A percentile compares a stretch with the other conserved stretches of the same genome.
Evolutionary conservation across 1,140 invertebrate species (phyloP).

Genomic region (Diploscapter pachys): DNA sequence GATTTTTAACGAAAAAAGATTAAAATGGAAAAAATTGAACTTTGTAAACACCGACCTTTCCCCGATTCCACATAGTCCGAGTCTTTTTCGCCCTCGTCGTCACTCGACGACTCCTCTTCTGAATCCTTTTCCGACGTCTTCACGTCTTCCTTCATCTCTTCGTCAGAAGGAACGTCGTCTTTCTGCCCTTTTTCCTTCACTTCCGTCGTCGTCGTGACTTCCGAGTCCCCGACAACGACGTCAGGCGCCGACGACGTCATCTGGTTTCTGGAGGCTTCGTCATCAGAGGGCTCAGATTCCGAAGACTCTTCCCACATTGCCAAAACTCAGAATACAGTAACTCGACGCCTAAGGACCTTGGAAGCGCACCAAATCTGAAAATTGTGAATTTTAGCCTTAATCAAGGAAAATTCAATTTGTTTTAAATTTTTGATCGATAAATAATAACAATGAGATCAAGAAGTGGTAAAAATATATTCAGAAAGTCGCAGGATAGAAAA

Average conservation of each 20-base stretch:
- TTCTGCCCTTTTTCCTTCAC: background rate
- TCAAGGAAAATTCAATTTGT: no score
- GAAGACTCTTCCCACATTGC: slow-evolving; percentile 5
- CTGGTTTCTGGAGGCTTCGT: slow-evolving; percentile 4
- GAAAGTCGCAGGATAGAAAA: background rate
- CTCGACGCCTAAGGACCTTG: background rate
- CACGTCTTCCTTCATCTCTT: slow-evolving; percentile 22
- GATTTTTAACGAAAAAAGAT: no score
- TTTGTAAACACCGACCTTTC: background rate
- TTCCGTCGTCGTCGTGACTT: background rate
- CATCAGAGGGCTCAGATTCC: slow-evolving; percentile 4
- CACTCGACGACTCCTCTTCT: slow-evolving; percentile 20
- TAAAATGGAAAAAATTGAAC: no score
- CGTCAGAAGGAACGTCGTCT: slow-evolving; percentile 1
- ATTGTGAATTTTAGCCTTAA: no score
- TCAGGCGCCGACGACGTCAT: background rate
- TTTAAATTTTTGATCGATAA: background rate
- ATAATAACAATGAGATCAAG: background rate
- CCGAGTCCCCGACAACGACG: background rate
- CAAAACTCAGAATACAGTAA: background rate
- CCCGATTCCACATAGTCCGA: background rate
- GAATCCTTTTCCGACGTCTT: slow-evolving; percentile 29
- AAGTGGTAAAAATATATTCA: background rate
- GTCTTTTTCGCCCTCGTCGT: background rate
- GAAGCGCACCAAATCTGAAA: no score